Conservation (phyloP, 1,140 invertebrate genomes). For the Solenopsis invicta region DNA sequence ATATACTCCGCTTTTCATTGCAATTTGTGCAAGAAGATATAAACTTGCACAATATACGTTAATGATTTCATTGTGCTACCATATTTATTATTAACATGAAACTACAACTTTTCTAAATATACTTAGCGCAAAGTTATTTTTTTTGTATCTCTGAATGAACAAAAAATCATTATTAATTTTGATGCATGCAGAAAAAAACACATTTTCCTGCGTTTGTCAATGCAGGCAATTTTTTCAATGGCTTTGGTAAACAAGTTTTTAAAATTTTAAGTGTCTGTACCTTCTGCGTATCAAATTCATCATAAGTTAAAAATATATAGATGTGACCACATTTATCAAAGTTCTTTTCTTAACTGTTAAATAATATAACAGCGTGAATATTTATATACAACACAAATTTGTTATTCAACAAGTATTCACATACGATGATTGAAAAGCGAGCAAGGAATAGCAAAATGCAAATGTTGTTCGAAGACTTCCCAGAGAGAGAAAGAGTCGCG, state of each 20-base stretch:
- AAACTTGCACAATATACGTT: neutral
- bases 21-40: neutral
- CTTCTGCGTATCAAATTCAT: neutral
- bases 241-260: neutral
- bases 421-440: neutral
- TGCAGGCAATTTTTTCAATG: neutral
- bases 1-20: neutral
- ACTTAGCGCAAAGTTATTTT: neutral
- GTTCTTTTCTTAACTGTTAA: neutral
- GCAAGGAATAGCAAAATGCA: neutral
- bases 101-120: neutral
- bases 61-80: neutral
- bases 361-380: neutral
- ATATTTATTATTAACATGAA: neutral
- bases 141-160: neutral
- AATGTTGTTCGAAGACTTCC: slow-evolving; percentile 4
- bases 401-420: neutral
- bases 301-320: neutral
- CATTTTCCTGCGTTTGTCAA: neutral
- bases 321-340: neutral
- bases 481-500: slow-evolving; percentile 14
- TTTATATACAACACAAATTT: neutral
- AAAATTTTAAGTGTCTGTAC: neutral
- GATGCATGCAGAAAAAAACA: neutral
- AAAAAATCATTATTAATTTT: neutral